These are phyloP conservation scores for Sceliomorpha sp. DNA, from an alignment of 2,888 invertebrate genomes.

Conservation along the genomic window DNA sequence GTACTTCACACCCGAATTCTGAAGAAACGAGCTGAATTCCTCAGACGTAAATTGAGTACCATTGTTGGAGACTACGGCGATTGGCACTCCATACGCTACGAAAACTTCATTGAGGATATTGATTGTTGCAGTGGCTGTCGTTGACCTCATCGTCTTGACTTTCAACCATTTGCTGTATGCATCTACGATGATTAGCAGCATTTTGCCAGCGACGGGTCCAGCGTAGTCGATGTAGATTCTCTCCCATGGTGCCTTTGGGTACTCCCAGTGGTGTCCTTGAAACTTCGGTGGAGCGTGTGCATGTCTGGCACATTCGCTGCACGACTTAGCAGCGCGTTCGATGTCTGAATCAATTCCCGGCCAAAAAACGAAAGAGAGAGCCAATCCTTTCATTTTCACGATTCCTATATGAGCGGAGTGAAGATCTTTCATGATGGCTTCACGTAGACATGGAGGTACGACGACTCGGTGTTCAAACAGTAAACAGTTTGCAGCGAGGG, in stretches of 20 bases:
- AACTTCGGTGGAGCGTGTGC: background rate
- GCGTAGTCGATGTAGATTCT: conserved; percentile 28
- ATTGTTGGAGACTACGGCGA: conserved; percentile 43
- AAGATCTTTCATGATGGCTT: background rate
- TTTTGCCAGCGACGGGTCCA: conserved; percentile 25
- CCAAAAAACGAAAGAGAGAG: conserved; percentile 26
- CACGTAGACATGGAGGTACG: background rate
- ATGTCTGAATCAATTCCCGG: conserved; percentile 34
- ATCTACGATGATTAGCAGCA: conserved; percentile 21
- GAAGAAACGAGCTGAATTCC: conserved; percentile 38
- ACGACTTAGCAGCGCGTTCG: conserved; percentile 20
- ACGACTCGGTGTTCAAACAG: conserved; percentile 1
- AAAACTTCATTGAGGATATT: no score
- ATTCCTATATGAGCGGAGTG: conserved; percentile 28
- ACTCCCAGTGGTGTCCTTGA: conserved; percentile 6
- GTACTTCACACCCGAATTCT: conserved; percentile 12
- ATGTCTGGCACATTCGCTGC: conserved; percentile 11
- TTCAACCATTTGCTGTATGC: conserved; percentile 35
- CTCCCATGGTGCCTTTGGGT: conserved; percentile 6
- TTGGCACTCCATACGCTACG: conserved; percentile 32
- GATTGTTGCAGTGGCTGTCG: background rate
- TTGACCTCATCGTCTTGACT: conserved; percentile 22
- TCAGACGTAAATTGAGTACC: conserved; percentile 41
- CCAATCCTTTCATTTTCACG: conserved; percentile 32
- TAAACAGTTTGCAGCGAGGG: background rate